phyloP scores from a whole-genome alignment of 2,113 vertebrate species.

The Bombycilla garrulus region DNA sequence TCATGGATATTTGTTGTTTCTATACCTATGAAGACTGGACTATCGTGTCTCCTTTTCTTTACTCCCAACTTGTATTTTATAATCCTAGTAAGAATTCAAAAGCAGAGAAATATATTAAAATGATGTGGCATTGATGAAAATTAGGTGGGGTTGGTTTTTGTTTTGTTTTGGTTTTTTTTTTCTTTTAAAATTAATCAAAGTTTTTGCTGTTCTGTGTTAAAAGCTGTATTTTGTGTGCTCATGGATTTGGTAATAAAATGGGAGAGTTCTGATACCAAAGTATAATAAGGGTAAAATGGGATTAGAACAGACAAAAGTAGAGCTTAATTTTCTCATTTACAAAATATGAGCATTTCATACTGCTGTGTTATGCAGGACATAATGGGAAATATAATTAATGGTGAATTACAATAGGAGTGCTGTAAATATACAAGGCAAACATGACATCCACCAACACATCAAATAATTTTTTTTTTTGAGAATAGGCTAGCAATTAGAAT shows the following conservation, averaged over 20 bases:
- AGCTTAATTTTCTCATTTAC: slow-evolving; percentile 48
- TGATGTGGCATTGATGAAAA: not conserved
- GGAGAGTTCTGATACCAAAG: not conserved
- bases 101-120: not conserved
- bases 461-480: not conserved
- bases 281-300: slow-evolving; percentile 14
- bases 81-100: not conserved
- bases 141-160: no score
- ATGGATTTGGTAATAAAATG: not conserved
- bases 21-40: not conserved
- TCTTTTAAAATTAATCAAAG: not conserved
- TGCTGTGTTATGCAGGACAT: not conserved
- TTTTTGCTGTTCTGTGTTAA: not conserved
- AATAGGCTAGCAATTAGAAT: slow-evolving; percentile 1
- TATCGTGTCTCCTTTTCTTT: not conserved
- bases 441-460: not conserved
- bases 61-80: not conserved
- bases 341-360: slow-evolving; percentile 1
- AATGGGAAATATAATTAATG: slow-evolving; percentile 59
- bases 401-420: slow-evolving; percentile 28
- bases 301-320: slow-evolving; percentile 10
- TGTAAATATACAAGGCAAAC: not conserved
- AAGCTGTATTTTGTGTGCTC: not conserved
- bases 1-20: not conserved
- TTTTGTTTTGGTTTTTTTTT: no score